Evolutionary conservation across 2,113 vertebrate species (phyloP).

Genomic region (Syngnathus typhle): DNA sequence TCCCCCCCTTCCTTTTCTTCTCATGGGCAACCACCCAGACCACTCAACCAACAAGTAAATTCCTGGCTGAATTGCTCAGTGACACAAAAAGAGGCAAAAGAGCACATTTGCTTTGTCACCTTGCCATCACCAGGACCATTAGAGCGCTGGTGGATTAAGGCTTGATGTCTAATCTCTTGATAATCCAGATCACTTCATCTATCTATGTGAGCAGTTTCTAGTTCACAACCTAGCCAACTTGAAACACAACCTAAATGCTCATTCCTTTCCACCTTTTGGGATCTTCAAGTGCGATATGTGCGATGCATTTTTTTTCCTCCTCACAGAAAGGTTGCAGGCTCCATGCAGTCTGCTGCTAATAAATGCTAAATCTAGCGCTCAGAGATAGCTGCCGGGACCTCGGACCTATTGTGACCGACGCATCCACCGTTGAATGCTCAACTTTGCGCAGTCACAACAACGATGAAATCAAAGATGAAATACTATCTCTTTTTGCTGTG

Average conservation of each 20-base stretch:
- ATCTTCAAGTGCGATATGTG: neutral
- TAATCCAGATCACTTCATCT: slow-evolving; percentile 61
- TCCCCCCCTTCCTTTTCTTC: slow-evolving; percentile 5
- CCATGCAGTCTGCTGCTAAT: slow-evolving; percentile 12
- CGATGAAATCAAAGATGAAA: too few species aligned
- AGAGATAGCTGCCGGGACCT: slow-evolving; percentile 32
- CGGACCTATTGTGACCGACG: slow-evolving; percentile 15
- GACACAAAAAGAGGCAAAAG: neutral
- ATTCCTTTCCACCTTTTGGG: neutral
- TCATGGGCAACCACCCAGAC: neutral
- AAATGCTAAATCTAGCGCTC: slow-evolving; percentile 26
- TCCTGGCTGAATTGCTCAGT: neutral
- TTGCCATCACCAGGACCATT: slow-evolving; percentile 6
- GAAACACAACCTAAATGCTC: neutral
- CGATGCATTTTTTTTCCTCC: neutral
- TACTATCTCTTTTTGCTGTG: too few species aligned
- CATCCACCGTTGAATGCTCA: slow-evolving; percentile 23
- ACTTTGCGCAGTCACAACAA: slow-evolving; percentile 23
- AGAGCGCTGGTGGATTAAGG: slow-evolving; percentile 40
- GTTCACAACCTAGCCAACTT: slow-evolving; percentile 26
- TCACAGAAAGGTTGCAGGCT: neutral
- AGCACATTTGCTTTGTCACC: slow-evolving; percentile 14
- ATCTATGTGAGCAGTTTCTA: slow-evolving; percentile 30
- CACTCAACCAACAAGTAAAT: neutral
- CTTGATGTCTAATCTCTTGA: slow-evolving; percentile 49